Base-by-base conservation (phyloP, 2,888 invertebrate genomes). In the Eupeodes luniger region DNA sequence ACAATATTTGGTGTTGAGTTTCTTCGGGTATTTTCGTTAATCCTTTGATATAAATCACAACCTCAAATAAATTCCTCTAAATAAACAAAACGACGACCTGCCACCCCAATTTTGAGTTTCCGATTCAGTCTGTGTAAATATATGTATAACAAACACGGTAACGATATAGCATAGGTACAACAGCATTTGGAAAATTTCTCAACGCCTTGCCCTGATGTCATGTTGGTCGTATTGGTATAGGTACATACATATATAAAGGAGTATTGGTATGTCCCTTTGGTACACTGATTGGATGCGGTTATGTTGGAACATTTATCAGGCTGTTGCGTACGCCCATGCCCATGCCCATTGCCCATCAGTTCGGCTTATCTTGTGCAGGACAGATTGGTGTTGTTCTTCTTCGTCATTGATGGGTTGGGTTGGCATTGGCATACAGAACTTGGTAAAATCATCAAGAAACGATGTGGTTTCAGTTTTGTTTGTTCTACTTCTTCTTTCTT, bases 31-130 rank as follows among this genome's bases (percentile, higher is more conserved):
- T 51, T 80, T 59, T 51, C 67, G 78, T 88, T 81, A 85, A 88
- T 85, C 88, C 88, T 85, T 77, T 85, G 80, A 81, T 57, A 85
- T 88, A 81, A 88, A 88, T 88, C 88, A 88, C 51, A 72, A 80
- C 81, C 81, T 85, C 74, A 85, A 81, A 85, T 81, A 81, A 81
- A 85, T 85, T 88, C 81, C 76, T 77, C 74, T 77, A 85, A 81
- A 80, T 85, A 88, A 88, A 88, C 81, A 85, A 62, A 81, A 55
- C 77, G 77, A 53, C 76, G 27, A 72, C 44, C 57, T 47, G 44
- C 44, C 2, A 2, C 6, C 19, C 70, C 12, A 10, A 11, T 47
- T 47, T 11, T 16, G 72, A 66, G 70, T 55, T 80, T 53, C 57
- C 49, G 81, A 47, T 64, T 62, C 9, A 14, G 40, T 55, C 27